These are phyloP conservation scores for Catocala nupta DNA, from an alignment of 2,888 invertebrate genomes.

Conservation along the genomic window DNA sequence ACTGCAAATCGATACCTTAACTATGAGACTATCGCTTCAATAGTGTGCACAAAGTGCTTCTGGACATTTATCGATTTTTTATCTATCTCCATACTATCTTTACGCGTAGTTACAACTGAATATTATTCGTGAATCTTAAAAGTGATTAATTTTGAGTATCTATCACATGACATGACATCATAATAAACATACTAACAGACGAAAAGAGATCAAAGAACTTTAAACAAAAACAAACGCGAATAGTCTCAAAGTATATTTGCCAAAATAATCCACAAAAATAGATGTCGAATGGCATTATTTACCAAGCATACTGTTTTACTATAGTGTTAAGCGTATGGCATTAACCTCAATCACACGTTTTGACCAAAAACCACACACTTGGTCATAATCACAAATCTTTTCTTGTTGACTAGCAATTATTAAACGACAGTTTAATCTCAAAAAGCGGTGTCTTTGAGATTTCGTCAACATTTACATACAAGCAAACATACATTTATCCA, in stretches of 20 bases:
- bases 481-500: conserved; percentile 55
- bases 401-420: conserved; percentile 79
- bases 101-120: no score
- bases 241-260: not conserved
- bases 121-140: no score
- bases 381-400: conserved; percentile 79
- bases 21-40: no score
- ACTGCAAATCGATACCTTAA: no score
- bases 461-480: conserved; percentile 75
- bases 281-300: conserved; percentile 28
- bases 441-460: conserved; percentile 71
- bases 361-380: conserved; percentile 56
- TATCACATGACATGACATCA: no score
- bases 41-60: no score
- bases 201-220: conserved; percentile 3
- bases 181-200: not conserved
- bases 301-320: conserved; percentile 42
- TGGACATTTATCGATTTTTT: no score
- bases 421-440: conserved; percentile 80
- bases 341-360: conserved; percentile 58
- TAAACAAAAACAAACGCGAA: not conserved
- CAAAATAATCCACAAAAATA: conserved; percentile 19
- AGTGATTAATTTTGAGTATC: no score
- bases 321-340: conserved; percentile 42
- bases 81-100: no score